A percentile compares a stretch with the other conserved stretches of the same genome.
Conservation (phyloP, 2,113 vertebrate genomes). For the Chinchilla lanigera region DNA sequence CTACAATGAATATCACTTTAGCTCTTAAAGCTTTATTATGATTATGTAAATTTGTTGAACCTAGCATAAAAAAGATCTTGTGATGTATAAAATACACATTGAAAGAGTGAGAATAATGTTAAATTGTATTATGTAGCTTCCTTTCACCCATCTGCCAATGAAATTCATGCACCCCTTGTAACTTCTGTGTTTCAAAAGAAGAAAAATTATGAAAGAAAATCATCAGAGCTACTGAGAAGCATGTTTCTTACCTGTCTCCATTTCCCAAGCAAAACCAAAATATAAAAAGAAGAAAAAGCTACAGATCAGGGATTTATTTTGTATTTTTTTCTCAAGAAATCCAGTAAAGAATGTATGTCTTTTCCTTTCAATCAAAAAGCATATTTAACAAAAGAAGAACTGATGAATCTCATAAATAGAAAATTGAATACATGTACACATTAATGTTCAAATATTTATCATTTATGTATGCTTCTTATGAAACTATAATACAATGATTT, state of each 20-base stretch:
- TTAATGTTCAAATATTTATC: background rate
- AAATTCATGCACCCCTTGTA: background rate
- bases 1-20: background rate
- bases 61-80: background rate
- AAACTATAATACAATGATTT: background rate
- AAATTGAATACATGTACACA: background rate
- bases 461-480: background rate
- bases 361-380: background rate
- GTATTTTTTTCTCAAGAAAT: background rate
- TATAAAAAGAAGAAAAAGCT: background rate
- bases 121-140: background rate
- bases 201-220: background rate
- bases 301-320: background rate
- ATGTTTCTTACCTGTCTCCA: background rate
- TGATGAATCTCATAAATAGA: background rate
- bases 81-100: background rate
- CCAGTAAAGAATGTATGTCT: background rate
- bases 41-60: background rate
- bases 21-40: background rate
- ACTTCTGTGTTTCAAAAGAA: conserved; percentile 11
- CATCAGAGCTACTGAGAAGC: background rate
- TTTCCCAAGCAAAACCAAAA: background rate
- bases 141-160: background rate
- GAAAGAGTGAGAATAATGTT: background rate
- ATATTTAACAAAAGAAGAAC: conserved; percentile 19